These are phyloP conservation scores for Sabellastarte sp. DNA, from an alignment of 2,888 invertebrate species.

Conservation along the genomic window DNA sequence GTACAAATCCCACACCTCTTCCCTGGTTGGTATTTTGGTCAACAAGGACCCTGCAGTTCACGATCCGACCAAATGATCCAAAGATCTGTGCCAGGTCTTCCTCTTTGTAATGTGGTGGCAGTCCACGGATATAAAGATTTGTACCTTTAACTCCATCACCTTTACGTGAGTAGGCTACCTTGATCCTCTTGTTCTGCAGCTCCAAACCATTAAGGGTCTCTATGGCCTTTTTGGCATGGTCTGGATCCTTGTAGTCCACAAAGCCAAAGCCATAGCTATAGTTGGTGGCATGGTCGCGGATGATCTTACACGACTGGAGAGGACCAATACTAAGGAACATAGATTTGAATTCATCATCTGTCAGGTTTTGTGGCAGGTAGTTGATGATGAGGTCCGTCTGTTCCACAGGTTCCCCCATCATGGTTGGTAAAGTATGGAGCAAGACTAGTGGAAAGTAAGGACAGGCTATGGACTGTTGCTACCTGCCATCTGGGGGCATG, in stretches of 20 bases:
- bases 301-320: slow-evolving; percentile 82
- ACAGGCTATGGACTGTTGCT: too few species aligned
- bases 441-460: too few species aligned
- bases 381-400: slow-evolving; percentile 82
- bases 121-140: slow-evolving; percentile 88
- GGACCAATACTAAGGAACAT: slow-evolving; percentile 87
- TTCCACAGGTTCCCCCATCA: too few species aligned
- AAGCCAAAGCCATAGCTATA: slow-evolving; percentile 96
- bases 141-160: slow-evolving; percentile 91
- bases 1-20: slow-evolving; percentile 83
- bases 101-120: slow-evolving; percentile 69
- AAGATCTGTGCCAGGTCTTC: slow-evolving; percentile 82
- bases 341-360: slow-evolving; percentile 83
- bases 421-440: too few species aligned
- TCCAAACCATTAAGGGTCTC: slow-evolving; percentile 82
- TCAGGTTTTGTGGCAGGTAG: slow-evolving; percentile 90
- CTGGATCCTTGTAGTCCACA: slow-evolving; percentile 82
- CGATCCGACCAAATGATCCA: slow-evolving; percentile 84
- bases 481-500: too few species aligned
- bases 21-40: slow-evolving; percentile 86
- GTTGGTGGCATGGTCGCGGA: slow-evolving; percentile 69
- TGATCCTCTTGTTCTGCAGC: slow-evolving; percentile 86
- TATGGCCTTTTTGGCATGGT: slow-evolving; percentile 83
- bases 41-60: slow-evolving; percentile 85
- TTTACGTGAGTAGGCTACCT: slow-evolving; percentile 89